Evolutionary conservation across 2,888 invertebrate genomes (phyloP).

Genomic region (Metopia argyrocephala): DNA sequence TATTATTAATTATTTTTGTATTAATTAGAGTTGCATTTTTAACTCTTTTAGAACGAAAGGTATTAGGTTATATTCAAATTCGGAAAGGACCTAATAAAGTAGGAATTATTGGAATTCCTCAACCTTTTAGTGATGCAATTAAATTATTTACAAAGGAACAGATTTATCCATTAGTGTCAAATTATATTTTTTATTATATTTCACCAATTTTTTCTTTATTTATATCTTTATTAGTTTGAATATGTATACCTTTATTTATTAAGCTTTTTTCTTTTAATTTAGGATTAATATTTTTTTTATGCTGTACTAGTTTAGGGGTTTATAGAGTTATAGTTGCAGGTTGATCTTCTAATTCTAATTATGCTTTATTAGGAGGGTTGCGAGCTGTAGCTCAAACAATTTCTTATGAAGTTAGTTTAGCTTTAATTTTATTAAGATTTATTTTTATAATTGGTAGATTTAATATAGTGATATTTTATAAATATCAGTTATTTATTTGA

Average conservation of each 20-base stretch:
- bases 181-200: conserved; percentile 82
- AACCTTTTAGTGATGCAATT: conserved; percentile 86
- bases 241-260: conserved; percentile 81
- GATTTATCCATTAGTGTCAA: conserved; percentile 81
- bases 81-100: conserved; percentile 88
- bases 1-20: conserved; percentile 82
- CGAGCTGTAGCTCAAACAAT: conserved; percentile 86
- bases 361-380: conserved; percentile 84
- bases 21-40: conserved; percentile 85
- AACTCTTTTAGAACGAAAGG: conserved; percentile 85
- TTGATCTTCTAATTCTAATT: conserved; percentile 86
- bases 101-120: conserved; percentile 82
- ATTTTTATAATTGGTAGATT: conserved; percentile 81
- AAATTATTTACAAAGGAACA: conserved; percentile 86
- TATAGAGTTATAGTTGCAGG: conserved; percentile 83
- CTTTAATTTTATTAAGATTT: conserved; percentile 83
- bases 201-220: conserved; percentile 82
- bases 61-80: conserved; percentile 86
- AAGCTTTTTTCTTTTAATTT: conserved; percentile 81
- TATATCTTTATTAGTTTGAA: conserved; percentile 81
- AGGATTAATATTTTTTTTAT: conserved; percentile 83
- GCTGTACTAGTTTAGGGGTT: conserved; percentile 82
- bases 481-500: conserved; percentile 80
- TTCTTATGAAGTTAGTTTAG: conserved; percentile 87
- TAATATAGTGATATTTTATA: conserved; percentile 80